Evolutionary conservation across 2,797 vertebrate genomes (phyloP).

Genomic region (Xenops minutus): DNA sequence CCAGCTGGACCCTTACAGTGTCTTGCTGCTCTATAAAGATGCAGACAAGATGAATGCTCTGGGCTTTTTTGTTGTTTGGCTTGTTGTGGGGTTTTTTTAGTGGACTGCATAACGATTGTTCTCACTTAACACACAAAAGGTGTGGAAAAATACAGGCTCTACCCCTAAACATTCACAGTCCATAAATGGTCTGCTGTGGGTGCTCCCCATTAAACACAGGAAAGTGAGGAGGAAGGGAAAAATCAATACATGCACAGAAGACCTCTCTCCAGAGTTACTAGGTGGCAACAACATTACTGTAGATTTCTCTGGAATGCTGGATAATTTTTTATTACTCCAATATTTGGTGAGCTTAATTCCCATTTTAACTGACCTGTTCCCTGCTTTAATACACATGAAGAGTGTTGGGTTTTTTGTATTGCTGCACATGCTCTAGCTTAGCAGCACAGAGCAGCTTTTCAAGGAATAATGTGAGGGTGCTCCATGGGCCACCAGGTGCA

Average conservation of each 20-base stretch:
- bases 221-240: background rate
- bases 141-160: background rate
- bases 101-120: background rate
- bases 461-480: fast-evolving
- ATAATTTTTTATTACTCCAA: background rate
- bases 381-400: background rate
- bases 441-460: background rate
- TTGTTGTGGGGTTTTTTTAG: background rate
- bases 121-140: background rate
- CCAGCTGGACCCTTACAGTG: background rate
- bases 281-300: background rate
- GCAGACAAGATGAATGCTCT: background rate
- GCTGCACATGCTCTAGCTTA: fast-evolving
- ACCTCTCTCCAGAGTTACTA: background rate
- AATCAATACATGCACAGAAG: background rate
- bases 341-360: background rate
- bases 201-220: background rate
- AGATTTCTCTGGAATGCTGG: background rate
- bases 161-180: background rate
- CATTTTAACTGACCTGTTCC: background rate
- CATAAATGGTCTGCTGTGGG: background rate
- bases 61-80: background rate
- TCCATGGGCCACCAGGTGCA: background rate
- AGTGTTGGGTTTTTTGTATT: background rate
- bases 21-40: background rate